These are phyloP conservation scores for Cichladusa arquata DNA, from an alignment of 2,113 vertebrate species.

Conservation along the genomic window DNA sequence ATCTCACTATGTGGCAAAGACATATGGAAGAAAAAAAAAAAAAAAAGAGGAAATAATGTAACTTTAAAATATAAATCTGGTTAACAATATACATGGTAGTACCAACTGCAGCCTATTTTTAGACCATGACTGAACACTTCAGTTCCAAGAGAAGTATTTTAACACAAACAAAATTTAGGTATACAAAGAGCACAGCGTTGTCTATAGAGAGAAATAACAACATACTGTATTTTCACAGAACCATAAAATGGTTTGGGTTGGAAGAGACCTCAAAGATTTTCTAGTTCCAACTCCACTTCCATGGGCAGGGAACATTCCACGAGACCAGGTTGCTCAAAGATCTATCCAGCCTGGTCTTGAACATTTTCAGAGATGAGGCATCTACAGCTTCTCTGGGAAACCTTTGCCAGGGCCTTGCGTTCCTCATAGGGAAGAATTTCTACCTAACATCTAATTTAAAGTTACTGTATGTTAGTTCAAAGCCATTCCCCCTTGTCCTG, in stretches of 20 bases:
- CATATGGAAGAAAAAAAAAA: too few species aligned
- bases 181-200: background rate
- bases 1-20: background rate
- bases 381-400: background rate
- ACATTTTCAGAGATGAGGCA: background rate
- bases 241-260: background rate
- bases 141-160: background rate
- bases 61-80: background rate
- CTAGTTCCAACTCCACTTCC: background rate
- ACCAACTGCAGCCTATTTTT: background rate
- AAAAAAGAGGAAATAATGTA: background rate
- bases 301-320: background rate
- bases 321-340: background rate
- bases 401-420: background rate
- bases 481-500: too few species aligned
- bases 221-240: background rate
- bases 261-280: background rate
- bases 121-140: background rate
- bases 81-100: background rate
- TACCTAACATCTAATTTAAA: background rate
- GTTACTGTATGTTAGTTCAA: background rate
- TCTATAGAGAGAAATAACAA: background rate
- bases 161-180: background rate
- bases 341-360: background rate
- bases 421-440: background rate